Conservation (phyloP, 2,113 vertebrate species). For the Indri indri region DNA sequence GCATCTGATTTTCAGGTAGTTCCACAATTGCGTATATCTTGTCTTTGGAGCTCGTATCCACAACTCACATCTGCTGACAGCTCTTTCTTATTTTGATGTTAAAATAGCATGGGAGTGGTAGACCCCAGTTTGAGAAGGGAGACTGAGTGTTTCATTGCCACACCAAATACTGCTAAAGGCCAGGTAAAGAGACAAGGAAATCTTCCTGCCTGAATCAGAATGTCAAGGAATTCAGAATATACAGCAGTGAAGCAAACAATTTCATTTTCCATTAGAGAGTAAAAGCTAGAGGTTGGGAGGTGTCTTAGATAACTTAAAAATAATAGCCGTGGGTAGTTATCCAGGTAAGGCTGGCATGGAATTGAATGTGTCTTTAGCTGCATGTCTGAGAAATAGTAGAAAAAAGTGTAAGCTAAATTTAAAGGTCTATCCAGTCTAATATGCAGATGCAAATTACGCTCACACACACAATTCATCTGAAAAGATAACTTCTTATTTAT, state of each 20-base stretch:
- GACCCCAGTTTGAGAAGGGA: not conserved
- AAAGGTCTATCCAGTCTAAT: not conserved
- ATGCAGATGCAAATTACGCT: not conserved
- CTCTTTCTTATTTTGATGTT: not conserved
- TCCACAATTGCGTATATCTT: not conserved
- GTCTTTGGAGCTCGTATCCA: not conserved
- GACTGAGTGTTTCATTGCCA: not conserved
- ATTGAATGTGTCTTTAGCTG: not conserved
- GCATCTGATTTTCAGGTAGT: not conserved
- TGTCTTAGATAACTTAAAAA: not conserved
- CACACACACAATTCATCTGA: not conserved
- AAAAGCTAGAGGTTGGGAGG: not conserved
- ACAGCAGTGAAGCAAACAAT: not conserved
- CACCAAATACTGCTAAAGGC: not conserved
- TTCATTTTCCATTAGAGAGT: not conserved
- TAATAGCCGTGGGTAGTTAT: not conserved
- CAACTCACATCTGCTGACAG: not conserved
- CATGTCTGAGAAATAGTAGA: constrained; percentile 4
- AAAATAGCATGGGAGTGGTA: not conserved
- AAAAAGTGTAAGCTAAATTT: not conserved
- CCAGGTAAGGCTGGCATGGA: not conserved
- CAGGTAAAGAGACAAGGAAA: not conserved
- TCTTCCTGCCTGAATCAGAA: not conserved
- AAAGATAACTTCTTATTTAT: constrained; percentile 1
- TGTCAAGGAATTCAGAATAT: not conserved